phyloP scores from a whole-genome alignment of 2,888 invertebrate genomes.

The Caenorhabditis sp. region DNA sequence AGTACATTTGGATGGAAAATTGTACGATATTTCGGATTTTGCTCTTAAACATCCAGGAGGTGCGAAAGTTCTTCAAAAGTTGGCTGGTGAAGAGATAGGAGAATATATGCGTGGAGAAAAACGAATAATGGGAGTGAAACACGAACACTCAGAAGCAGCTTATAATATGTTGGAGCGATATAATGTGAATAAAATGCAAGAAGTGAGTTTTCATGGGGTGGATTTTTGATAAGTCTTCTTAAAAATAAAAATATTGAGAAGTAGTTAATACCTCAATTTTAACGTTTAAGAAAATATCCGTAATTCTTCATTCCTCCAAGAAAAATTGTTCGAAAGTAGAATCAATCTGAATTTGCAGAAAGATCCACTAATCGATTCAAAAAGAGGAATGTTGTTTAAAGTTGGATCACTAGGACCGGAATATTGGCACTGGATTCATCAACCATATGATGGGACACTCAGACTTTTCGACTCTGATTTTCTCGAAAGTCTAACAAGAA shows the following conservation, averaged over 20 bases:
- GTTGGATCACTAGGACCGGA: conserved; percentile 72
- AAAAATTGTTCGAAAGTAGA: no score
- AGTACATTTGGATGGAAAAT: conserved; percentile 53
- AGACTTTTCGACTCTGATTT: conserved; percentile 71
- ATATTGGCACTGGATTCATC: conserved; percentile 74
- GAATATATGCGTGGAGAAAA: conserved; percentile 59
- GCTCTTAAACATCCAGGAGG: conserved; percentile 69
- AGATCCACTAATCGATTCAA: conserved; percentile 71
- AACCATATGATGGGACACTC: conserved; percentile 72
- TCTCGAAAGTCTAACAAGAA: conserved; percentile 59
- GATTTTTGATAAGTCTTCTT: not conserved
- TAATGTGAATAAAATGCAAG: conserved; percentile 58
- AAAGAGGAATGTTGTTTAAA: conserved; percentile 71
- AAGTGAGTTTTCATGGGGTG: conserved; percentile 30
- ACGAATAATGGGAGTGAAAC: conserved; percentile 61
- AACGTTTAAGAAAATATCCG: no score
- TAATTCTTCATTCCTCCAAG: no score
- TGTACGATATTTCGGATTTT: conserved; percentile 65
- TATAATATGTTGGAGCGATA: conserved; percentile 66
- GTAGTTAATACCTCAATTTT: no score
- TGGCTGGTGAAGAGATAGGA: conserved; percentile 63
- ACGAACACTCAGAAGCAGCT: conserved; percentile 68
- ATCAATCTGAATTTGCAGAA: no score
- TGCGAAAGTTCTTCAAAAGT: conserved; percentile 56
- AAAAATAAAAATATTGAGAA: not conserved